Evolutionary conservation across 2,797 vertebrate genomes (phyloP).

Genomic region (Karalla daura): DNA sequence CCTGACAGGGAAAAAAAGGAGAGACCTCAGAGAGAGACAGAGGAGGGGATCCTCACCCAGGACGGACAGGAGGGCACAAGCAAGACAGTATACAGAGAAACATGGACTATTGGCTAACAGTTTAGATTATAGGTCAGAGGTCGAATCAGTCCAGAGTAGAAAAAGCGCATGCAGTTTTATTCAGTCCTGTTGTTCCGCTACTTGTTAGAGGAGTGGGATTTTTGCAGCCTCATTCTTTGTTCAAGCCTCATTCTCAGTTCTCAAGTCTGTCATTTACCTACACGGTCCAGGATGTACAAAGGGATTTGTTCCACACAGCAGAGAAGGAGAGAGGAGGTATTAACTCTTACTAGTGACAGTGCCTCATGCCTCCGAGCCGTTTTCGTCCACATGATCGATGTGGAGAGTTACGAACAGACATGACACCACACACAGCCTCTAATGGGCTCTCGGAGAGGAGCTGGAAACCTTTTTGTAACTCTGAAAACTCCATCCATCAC

Average conservation of each 20-base stretch:
- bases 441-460: not conserved
- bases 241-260: conserved; percentile 24
- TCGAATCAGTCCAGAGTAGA: too few species aligned
- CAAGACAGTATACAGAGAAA: too few species aligned
- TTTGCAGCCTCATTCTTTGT: conserved; percentile 4
- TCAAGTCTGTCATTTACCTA: conserved; percentile 35
- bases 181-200: not conserved
- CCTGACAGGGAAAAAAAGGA: too few species aligned
- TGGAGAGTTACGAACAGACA: not conserved
- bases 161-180: too few species aligned
- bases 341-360: conserved; percentile 37
- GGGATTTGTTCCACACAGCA: conserved; percentile 62
- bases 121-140: too few species aligned
- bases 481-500: not conserved
- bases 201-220: conserved; percentile 32
- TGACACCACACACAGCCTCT: not conserved
- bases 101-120: too few species aligned
- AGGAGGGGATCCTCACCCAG: too few species aligned
- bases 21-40: too few species aligned
- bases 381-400: conserved; percentile 30
- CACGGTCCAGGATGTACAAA: conserved; percentile 20
- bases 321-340: conserved; percentile 50
- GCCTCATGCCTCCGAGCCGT: conserved; percentile 21
- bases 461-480: not conserved
- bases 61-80: too few species aligned